These are phyloP conservation scores for Enteromius trimaculatus DNA, from an alignment of 2,797 vertebrate genomes.

Conservation along the genomic window DNA sequence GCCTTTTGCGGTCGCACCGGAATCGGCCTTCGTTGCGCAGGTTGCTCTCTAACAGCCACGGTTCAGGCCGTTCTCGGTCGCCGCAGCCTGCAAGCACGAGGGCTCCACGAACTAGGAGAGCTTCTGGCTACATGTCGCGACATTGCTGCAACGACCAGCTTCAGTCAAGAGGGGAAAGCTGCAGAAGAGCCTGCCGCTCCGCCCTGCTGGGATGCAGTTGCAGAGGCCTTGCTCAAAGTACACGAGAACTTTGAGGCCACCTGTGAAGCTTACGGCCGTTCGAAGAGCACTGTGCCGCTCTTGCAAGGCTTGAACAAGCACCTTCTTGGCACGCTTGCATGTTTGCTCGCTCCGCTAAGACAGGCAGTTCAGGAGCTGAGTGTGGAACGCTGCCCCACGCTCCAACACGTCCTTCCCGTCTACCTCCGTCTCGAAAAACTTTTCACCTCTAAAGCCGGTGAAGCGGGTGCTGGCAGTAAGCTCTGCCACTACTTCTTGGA, in stretches of 20 bases:
- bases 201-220: slow-evolving; percentile 94
- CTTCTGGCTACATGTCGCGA: slow-evolving; percentile 92
- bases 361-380: slow-evolving; percentile 93
- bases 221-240: slow-evolving; percentile 93
- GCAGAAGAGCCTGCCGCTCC: slow-evolving; percentile 85
- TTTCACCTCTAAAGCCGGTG: slow-evolving; percentile 96
- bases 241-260: slow-evolving; percentile 97
- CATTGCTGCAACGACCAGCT: slow-evolving; percentile 85
- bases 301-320: slow-evolving; percentile 98
- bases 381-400: slow-evolving; percentile 90
- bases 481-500: slow-evolving; percentile 98
- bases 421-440: slow-evolving; percentile 97
- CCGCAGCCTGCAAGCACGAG: slow-evolving; percentile 93
- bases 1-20: slow-evolving; percentile 88
- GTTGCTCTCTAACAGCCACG: slow-evolving; percentile 92
- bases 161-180: slow-evolving; percentile 80
- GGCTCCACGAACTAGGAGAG: slow-evolving; percentile 94
- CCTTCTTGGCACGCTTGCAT: slow-evolving; percentile 91
- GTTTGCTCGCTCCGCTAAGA: slow-evolving; percentile 90
- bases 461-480: slow-evolving; percentile 91
- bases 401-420: slow-evolving; percentile 95
- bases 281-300: slow-evolving; percentile 90
- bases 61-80: slow-evolving; percentile 95
- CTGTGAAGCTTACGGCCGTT: slow-evolving; percentile 94
- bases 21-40: slow-evolving; percentile 91